Evolutionary conservation across 1,140 invertebrate species (phyloP), one percentile per base, ranked within the genome.

Genomic region (Chrysoperla carnea): DNA sequence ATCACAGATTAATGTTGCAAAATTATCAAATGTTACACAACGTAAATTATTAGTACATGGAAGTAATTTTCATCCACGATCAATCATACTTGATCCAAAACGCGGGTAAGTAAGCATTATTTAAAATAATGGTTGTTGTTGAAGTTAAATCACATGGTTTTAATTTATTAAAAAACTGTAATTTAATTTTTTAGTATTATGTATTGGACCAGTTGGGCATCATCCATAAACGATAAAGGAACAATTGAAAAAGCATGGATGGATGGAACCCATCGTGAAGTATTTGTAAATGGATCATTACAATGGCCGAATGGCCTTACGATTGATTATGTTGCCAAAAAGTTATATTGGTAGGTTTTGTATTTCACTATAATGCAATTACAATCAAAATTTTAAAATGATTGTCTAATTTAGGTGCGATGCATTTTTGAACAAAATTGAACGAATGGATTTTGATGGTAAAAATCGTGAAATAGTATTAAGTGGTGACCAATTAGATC

Each of bases 241-340:
- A 60, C 56, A 36, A 86, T 92, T 46, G 74, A 79, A 50, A 62
- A 68, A 17, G 73, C 80, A 11, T 73, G 75, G 49, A 84, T 94
- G 83, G 88, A 94, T 63, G 89, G 88, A 7, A 69, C 69, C 1
- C 60, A 73, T 37, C 63, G 69, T 11, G 58, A 58, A 41, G 44
- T 57, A 28, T 61, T 80, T 35, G 51, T 75, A 1, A 62, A 61
- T 29, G 57, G 62, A 3, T 63, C 73, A 6, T 70, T 91, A 45
- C 64, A 73, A 36, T 92, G 84, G 83, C 91, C 93, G 2, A 85
- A 80, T 63, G 87, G 87, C 11, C 64, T 97, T 11, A 77, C 84
- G 4, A 75, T 96, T 31, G 87, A 95, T 60, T 75, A 76, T 48
- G 70, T 75, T 13, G 76, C 70, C 14, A 68, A 79, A 23, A 65